phyloP scores from a whole-genome alignment of 2,797 vertebrate genomes.

The Melanotaenia maccullochi region DNA sequence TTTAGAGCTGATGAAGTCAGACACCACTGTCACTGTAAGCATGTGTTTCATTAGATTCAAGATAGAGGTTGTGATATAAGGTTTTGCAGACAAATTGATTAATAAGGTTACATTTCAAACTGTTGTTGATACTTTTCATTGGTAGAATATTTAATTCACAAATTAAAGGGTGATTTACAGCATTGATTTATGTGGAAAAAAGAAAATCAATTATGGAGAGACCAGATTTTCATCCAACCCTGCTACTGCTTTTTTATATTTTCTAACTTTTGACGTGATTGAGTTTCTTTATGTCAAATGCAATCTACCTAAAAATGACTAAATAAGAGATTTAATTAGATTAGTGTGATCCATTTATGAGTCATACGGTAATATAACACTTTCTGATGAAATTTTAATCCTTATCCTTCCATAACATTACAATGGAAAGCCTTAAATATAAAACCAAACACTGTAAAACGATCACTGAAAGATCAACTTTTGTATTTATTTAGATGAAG shows the following conservation, averaged over 20 bases:
- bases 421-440: constrained; percentile 1
- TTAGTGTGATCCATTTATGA: neutral
- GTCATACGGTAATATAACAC: neutral
- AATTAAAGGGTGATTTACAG: neutral
- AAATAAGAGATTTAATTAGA: neutral
- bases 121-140: neutral
- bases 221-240: neutral
- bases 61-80: neutral
- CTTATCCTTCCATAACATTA: neutral
- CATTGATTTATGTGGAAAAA: no score
- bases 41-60: constrained; percentile 1
- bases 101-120: neutral
- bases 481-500: constrained; percentile 2
- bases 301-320: neutral
- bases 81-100: neutral
- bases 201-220: neutral
- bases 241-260: no score
- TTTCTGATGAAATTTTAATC: neutral
- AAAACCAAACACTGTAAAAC: neutral
- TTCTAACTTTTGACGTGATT: neutral
- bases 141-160: neutral
- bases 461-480: neutral
- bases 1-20: neutral
- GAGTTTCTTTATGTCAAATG: neutral
- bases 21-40: neutral